phyloP scores from a whole-genome alignment of 2,113 vertebrate species.

The Gavia stellata region DNA sequence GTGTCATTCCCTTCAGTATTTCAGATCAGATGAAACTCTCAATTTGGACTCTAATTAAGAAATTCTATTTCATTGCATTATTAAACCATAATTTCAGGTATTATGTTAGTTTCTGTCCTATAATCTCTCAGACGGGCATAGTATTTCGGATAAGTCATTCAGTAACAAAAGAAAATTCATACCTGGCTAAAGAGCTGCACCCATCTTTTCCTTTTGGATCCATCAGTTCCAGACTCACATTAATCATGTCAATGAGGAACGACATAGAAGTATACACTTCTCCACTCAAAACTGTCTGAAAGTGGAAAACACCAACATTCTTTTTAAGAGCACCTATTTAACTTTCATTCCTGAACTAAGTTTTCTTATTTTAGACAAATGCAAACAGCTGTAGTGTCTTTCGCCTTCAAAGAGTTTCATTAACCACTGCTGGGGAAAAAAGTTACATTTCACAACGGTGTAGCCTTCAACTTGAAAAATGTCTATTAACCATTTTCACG shows the following conservation, averaged over 20 bases:
- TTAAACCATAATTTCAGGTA: neutral
- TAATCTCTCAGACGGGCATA: neutral
- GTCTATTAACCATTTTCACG: neutral
- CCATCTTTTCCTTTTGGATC: constrained; percentile 74
- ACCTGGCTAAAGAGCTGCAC: constrained; percentile 80
- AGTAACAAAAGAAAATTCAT: neutral
- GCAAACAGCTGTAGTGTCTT: neutral
- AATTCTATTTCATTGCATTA: neutral
- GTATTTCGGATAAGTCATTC: neutral
- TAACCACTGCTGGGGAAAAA: neutral
- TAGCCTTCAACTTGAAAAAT: neutral
- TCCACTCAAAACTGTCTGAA: constrained; percentile 92
- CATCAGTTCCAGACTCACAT: constrained; percentile 92
- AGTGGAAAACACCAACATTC: neutral
- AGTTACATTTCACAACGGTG: neutral
- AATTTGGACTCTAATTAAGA: neutral
- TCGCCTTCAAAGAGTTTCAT: neutral
- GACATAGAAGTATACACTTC: constrained; percentile 90
- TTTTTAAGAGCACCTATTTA: neutral
- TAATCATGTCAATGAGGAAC: constrained; percentile 93
- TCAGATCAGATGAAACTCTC: neutral
- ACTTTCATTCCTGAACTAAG: neutral
- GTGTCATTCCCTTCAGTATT: neutral
- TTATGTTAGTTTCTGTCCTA: neutral
- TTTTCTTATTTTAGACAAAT: neutral